Evolutionary conservation across 2,113 vertebrate species (phyloP), one percentile per base, ranked within the genome.

Genomic region (Myocastor coypus): DNA sequence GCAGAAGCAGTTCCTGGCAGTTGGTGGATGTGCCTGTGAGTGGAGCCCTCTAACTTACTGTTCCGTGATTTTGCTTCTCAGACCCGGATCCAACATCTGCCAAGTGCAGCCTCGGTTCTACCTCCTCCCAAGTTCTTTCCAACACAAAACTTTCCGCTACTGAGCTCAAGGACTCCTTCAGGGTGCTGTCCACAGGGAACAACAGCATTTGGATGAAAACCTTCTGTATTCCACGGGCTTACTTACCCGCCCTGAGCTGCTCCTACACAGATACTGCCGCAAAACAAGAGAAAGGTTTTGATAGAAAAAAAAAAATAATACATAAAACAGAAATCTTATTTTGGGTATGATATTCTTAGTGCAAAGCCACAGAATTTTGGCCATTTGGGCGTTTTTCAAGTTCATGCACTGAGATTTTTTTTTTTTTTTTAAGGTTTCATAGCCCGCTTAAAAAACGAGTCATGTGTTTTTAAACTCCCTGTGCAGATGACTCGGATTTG

Each of bases 301-400:
- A 26, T 22, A 32, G 50, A 93, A 52, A 50, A 50, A 50, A 46
- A 28, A 52, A 55, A 14, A 63, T 32, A 83, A 94, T 40, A 78
- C 2, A 55, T 8, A 52, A 75, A 50, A 80, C 19, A 24, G 0
- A n/a, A 30, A 59, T 85, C 52, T 78, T 75, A 16, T 28, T 59
- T 73, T 12, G 14, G 24, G 26, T 20, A 46, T 8, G 77, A 52
- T 73, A 59, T 87, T 91, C 24, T 93, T 64, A n/a, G 13, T n/a
- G 13, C 90, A 93, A 88, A 92, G 59, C 40, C 34, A 80, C 34
- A n/a, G 1, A 37, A 88, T 66, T 83, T 66, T 71, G 59, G 46
- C 82, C 78, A 63, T 55, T 92, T 82, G 26, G 59, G 82, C 90
- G 88, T 42, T 91, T 82, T 75, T 66, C 32, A 92, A 90, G 69